Conservation (phyloP, 2,113 vertebrate genomes). For the Nematolebias whitei region DNA sequence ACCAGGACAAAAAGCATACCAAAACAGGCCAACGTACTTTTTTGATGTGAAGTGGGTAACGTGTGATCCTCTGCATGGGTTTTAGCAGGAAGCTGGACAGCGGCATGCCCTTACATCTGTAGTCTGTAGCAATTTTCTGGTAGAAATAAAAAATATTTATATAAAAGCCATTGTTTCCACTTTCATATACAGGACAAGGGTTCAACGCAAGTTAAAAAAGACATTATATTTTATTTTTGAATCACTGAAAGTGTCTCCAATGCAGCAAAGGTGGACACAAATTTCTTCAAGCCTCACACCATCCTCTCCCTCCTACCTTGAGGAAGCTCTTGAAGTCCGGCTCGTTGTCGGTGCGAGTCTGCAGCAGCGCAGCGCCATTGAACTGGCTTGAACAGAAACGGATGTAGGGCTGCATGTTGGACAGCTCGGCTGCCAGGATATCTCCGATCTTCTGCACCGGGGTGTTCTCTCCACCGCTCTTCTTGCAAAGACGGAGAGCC, state of each 20-base stretch:
- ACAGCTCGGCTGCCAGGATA: slow-evolving; percentile 87
- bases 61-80: slow-evolving; percentile 98
- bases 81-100: slow-evolving; percentile 97
- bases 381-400: slow-evolving; percentile 97
- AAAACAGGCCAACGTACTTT: slow-evolving; percentile 81
- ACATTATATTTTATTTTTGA: too few species aligned
- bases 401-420: slow-evolving; percentile 96
- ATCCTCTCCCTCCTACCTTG: slow-evolving; percentile 80
- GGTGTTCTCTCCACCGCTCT: slow-evolving; percentile 89
- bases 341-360: slow-evolving; percentile 90
- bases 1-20: not conserved
- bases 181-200: not conserved
- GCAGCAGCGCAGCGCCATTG: slow-evolving; percentile 87
- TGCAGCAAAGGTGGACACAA: too few species aligned
- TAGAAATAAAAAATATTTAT: slow-evolving; percentile 2
- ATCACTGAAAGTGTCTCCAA: too few species aligned
- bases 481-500: slow-evolving; percentile 89
- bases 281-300: not conserved
- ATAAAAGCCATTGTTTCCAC: not conserved
- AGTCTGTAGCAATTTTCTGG: slow-evolving; percentile 92
- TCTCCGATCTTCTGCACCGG: slow-evolving; percentile 93
- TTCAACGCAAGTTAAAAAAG: not conserved
- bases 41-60: slow-evolving; percentile 96
- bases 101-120: slow-evolving; percentile 97
- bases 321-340: slow-evolving; percentile 92